Evolutionary conservation across 2,888 invertebrate genomes (phyloP).

Genomic region (Cinara cedri): DNA sequence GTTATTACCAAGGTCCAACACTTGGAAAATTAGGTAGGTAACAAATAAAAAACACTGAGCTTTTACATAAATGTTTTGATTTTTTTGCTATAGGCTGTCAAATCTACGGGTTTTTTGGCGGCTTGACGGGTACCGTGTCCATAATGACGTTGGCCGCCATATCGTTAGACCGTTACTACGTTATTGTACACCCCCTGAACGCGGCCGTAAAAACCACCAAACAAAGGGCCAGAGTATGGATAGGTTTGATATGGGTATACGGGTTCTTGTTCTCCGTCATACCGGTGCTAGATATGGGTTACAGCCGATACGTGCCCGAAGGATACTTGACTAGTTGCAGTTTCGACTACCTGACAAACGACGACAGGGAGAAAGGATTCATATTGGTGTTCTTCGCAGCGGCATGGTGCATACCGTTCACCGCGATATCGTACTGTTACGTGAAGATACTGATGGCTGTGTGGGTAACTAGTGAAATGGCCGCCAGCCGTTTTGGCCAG

Average conservation of each 20-base stretch:
- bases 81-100: conserved; percentile 71
- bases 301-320: conserved; percentile 81
- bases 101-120: conserved; percentile 80
- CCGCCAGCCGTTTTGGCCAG: conserved; percentile 59
- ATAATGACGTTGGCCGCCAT: conserved; percentile 82
- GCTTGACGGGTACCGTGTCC: conserved; percentile 79
- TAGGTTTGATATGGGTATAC: conserved; percentile 76
- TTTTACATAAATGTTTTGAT: too few species aligned
- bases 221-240: conserved; percentile 69
- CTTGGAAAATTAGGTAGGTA: conserved; percentile 72
- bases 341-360: conserved; percentile 80
- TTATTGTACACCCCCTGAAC: conserved; percentile 79
- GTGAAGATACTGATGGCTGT: conserved; percentile 73
- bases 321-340: conserved; percentile 80
- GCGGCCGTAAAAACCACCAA: conserved; percentile 71
- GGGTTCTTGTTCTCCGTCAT: conserved; percentile 73
- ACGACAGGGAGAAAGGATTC: conserved; percentile 69
- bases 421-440: conserved; percentile 76
- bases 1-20: conserved; percentile 74
- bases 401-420: conserved; percentile 77
- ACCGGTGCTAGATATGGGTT: conserved; percentile 74
- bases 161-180: conserved; percentile 81
- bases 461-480: conserved; percentile 60
- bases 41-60: too few species aligned
- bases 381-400: conserved; percentile 78